phyloP scores from a whole-genome alignment of 2,888 invertebrate species.

The Hypena proboscidalis region DNA sequence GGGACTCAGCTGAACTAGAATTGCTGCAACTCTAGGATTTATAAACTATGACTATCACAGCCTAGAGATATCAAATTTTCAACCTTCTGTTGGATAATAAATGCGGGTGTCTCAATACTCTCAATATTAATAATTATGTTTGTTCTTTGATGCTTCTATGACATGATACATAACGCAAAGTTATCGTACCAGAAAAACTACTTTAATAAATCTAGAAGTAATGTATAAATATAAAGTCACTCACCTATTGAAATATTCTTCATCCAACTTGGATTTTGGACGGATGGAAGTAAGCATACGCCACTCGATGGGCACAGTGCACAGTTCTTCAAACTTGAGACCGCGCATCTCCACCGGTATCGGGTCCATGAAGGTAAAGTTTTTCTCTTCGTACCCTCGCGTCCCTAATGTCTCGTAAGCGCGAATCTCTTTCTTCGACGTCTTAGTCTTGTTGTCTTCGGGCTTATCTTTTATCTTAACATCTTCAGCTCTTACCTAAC shows the following conservation, averaged over 20 bases:
- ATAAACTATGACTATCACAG: too few species aligned
- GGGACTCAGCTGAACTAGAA: too few species aligned
- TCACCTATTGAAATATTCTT: constrained; percentile 93
- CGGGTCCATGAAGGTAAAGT: constrained; percentile 88
- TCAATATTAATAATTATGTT: too few species aligned
- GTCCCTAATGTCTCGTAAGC: constrained; percentile 87
- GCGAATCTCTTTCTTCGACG: constrained; percentile 89
- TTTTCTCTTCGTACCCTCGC: constrained; percentile 85
- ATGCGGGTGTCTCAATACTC: too few species aligned
- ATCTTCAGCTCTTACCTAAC: constrained; percentile 89
- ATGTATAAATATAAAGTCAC: not conserved
- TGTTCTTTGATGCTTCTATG: too few species aligned
- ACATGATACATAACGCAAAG: too few species aligned
- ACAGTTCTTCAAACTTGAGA: constrained; percentile 90
- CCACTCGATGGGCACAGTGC: constrained; percentile 95
- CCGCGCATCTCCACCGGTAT: constrained; percentile 92
- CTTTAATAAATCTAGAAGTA: too few species aligned
- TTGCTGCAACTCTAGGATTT: too few species aligned
- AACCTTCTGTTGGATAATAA: too few species aligned
- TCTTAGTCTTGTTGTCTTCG: constrained; percentile 90
- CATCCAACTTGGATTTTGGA: constrained; percentile 93
- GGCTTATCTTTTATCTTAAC: constrained; percentile 89
- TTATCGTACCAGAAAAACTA: too few species aligned
- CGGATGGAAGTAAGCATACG: constrained; percentile 95
- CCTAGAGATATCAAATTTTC: too few species aligned